Evolutionary conservation across 2,113 vertebrate genomes (phyloP), one percentile per base, ranked within the genome.

Genomic region (Mystacornis crossleyi): DNA sequence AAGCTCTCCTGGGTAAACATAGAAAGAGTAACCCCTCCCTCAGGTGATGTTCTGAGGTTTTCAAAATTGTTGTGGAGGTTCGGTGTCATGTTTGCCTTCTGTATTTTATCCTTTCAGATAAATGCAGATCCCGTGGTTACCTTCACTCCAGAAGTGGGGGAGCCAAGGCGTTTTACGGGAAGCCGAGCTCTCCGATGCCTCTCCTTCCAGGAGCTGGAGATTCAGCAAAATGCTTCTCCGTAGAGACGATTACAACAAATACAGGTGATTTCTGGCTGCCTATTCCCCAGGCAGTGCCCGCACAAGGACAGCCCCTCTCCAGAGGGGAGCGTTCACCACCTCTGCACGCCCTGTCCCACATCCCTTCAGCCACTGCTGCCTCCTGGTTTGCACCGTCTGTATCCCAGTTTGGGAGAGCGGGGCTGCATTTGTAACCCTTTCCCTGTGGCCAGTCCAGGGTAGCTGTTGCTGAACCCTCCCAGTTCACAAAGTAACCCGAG

Each of bases 81-180:
- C 18, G 28, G 21, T 40, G 19, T 57, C 43, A 24, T 10, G 25
- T 66, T 74, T 74, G 29, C 61, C 21, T 57, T 57, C 69, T 61
- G 14, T 43, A 8, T 57, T 81, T 85, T 40, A 66, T n/a, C 14
- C 55, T 74, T 34, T 40, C 43, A 61, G 51, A 20, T 57, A 38
- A 91, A 74, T 15, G 18, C 51, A 51, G 74, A 34, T 43, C 42
- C 33, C 36, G 16, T 43, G 57, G 61, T 53, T 62, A 16, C 55
- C 47, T 82, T 57, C 47, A 29, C 38, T 81, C 43, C 48, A 74
- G 36, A 73, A 61, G 29, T 4, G 3, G 45, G 36, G 78, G 13
- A 73, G 21, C 0, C 0, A 80, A 58, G 28, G 25, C 4, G 2
- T 61, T 55, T 36, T 50, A 42, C 0, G 1, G 50, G 34, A 77